phyloP scores from a whole-genome alignment of 2,797 vertebrate genomes.

The Octomys mimax region DNA sequence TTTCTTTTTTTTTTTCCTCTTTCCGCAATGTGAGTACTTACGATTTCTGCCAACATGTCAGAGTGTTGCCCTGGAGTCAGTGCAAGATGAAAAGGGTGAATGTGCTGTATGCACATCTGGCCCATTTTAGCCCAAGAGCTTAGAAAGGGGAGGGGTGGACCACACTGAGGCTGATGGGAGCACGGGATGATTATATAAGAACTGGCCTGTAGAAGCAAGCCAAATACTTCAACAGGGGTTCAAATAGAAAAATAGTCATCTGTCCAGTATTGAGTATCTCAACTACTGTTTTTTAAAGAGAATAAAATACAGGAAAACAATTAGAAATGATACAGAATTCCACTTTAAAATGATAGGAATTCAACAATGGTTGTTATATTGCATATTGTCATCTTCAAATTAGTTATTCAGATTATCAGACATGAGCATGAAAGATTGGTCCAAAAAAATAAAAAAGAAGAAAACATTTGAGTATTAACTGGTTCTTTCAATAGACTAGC shows the following conservation, averaged over 20 bases:
- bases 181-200: background rate
- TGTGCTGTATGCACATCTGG: background rate
- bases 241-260: background rate
- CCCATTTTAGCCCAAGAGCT: background rate
- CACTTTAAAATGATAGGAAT: too few species aligned
- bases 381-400: too few species aligned
- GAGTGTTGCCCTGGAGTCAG: background rate
- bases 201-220: background rate
- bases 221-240: background rate
- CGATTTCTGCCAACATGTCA: background rate
- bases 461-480: too few species aligned
- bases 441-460: too few species aligned
- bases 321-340: too few species aligned
- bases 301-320: too few species aligned
- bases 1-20: background rate
- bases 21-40: background rate
- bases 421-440: too few species aligned
- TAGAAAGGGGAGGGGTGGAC: background rate
- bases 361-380: too few species aligned
- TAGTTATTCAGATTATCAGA: too few species aligned
- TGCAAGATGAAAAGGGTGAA: background rate
- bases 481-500: too few species aligned
- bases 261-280: background rate
- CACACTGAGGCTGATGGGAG: background rate
- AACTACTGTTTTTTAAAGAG: background rate